Evolutionary conservation across 2,113 vertebrate species (phyloP), one percentile per base, ranked within the genome.

Genomic region (Epinephelus lanceolatus): DNA sequence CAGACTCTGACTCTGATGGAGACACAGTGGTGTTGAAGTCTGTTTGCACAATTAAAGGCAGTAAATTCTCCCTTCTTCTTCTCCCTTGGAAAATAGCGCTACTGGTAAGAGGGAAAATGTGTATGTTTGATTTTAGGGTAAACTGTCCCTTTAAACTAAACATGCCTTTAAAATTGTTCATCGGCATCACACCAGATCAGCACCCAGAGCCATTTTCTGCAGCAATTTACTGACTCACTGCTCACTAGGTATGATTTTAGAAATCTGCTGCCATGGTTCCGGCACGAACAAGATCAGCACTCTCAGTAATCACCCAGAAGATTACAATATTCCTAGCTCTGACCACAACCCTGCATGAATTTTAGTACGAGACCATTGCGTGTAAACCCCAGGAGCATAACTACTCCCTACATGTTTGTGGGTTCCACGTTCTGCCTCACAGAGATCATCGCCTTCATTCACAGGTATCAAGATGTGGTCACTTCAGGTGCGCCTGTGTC

Each of bases 401-500:
- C 37, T 21, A 25, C 51, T 23, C 1, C 25, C 2, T 42, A 3
- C 33, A 47, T 2, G 17, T 68, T 45, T 15, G 65, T 56, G 65
- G 18, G 51, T 60, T 89, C 80, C 82, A 78, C 25, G 82, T 51
- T 53, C 56, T 12, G 33, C 66, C 5, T 67, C n/a, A 1, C 77
- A 79, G 21, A 79, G 80, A 82, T 80, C 71, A 67, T 23, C 73
- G 81, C 86, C 88, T 59, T 37, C 61, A n/a, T 17, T 49, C 30
- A 19, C 67, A 73, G 72, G 63, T 30, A 37, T 76, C 88, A 87
- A 90, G 88, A 90, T 87, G 42, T 3, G 27, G 65, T 78, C 73
- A 51, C 75, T 57, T 47, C 30, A 56, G 80, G 61, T 76, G 51
- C 9, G 17, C 13, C 3, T 27, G 53, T 30, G 27, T 77, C 57